Evolutionary conservation across 2,113 vertebrate genomes (phyloP).

Genomic region (Excalfactoria chinensis): DNA sequence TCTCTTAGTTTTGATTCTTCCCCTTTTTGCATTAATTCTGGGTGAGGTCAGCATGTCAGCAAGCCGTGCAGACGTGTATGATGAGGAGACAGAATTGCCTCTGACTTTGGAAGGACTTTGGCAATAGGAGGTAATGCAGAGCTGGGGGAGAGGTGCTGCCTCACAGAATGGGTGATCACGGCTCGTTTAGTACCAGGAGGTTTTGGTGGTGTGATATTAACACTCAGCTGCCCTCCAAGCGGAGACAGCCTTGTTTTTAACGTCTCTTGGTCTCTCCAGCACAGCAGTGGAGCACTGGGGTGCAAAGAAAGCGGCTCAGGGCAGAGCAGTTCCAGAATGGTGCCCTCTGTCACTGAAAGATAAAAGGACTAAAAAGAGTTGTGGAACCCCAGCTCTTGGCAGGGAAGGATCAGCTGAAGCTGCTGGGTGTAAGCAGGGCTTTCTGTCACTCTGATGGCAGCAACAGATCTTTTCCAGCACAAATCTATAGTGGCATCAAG

Average conservation of each 20-base stretch:
- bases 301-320: not conserved
- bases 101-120: not conserved
- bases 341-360: not conserved
- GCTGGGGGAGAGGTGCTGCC: not conserved
- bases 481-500: rapidly evolving
- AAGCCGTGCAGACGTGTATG: rapidly evolving
- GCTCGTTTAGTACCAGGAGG: not conserved
- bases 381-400: not conserved
- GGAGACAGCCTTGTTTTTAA: not conserved
- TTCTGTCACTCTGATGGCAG: not conserved
- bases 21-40: not conserved
- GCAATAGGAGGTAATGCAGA: not conserved
- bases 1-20: not conserved
- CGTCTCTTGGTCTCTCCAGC: not conserved
- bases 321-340: not conserved
- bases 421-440: not conserved
- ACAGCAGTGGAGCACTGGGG: not conserved
- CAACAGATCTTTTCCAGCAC: not conserved
- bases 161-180: not conserved
- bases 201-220: rapidly evolving
- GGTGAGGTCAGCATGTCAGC: rapidly evolving
- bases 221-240: not conserved
- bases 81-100: not conserved
- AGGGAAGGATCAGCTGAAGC: not conserved
- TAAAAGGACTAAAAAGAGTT: not conserved